A percentile compares a stretch with the other conserved stretches of the same genome.
phyloP scores from a whole-genome alignment of 2,888 invertebrate species.

The Zaprionus bogoriensis region DNA sequence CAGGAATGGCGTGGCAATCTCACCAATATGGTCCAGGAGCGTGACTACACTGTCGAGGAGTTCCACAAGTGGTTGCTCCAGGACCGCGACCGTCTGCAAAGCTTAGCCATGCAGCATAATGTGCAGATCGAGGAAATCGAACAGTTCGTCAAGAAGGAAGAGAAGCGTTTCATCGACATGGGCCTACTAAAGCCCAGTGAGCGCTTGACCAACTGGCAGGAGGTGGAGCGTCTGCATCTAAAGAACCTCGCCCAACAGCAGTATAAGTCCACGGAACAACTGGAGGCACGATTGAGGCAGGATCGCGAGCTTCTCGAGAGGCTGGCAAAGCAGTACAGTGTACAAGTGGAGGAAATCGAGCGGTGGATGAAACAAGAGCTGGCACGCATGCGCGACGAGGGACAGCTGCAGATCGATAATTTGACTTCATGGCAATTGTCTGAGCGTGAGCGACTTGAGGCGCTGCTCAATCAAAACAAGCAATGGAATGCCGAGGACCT shows the following conservation, averaged over 20 bases:
- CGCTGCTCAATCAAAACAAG: conserved; percentile 72
- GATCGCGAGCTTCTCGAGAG: conserved; percentile 79
- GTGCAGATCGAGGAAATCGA: conserved; percentile 81
- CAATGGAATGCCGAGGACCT: conserved; percentile 80
- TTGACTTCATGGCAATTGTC: conserved; percentile 80
- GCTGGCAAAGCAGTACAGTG: conserved; percentile 79
- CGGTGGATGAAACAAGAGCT: conserved; percentile 80
- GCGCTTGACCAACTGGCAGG: conserved; percentile 80
- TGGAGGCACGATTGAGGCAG: conserved; percentile 77
- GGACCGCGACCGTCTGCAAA: conserved; percentile 76
- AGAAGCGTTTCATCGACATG: conserved; percentile 77
- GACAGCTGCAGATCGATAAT: conserved; percentile 79
- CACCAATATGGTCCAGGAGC: conserved; percentile 77
- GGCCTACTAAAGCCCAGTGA: conserved; percentile 79
- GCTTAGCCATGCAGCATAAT: conserved; percentile 79
- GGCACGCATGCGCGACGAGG: conserved; percentile 79
- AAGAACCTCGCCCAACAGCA: conserved; percentile 78
- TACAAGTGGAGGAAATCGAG: conserved; percentile 81
- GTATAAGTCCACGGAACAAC: conserved; percentile 80
- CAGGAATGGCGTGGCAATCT: conserved; percentile 79
- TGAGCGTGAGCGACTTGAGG: conserved; percentile 75
- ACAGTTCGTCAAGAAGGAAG: conserved; percentile 78
- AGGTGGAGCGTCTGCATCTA: conserved; percentile 79
- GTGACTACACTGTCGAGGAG: conserved; percentile 80
- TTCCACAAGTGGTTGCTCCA: conserved; percentile 79